Evolutionary conservation across 2,888 invertebrate species (phyloP).

Genomic region (Melanchra persicariae): DNA sequence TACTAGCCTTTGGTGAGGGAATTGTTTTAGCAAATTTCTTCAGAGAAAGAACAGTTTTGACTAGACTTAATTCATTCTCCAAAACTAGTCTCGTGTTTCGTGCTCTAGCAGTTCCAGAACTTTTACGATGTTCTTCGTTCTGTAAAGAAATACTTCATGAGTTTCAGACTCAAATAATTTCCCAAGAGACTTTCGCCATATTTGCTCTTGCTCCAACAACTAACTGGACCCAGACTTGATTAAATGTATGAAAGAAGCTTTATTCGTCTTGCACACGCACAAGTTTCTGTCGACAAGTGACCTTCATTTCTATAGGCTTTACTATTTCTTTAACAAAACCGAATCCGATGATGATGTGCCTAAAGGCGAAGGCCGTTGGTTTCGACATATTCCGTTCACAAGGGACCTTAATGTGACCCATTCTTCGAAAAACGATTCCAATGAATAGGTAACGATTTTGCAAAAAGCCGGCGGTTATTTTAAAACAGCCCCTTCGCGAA

Average conservation of each 20-base stretch:
- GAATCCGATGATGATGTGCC: slow-evolving; percentile 5
- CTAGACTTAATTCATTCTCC: not conserved
- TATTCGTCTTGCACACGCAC: slow-evolving; percentile 41
- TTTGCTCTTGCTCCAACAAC: slow-evolving; percentile 40
- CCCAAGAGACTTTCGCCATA: slow-evolving; percentile 39
- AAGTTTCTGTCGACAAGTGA: slow-evolving; percentile 16
- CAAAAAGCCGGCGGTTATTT: slow-evolving; percentile 35
- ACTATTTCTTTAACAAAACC: slow-evolving; percentile 24
- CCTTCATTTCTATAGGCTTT: slow-evolving; percentile 43
- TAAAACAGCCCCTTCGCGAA: slow-evolving; percentile 66
- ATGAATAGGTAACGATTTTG: slow-evolving; percentile 28
- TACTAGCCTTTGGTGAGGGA: not conserved
- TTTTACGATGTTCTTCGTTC: slow-evolving; percentile 17
- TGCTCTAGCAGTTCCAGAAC: not conserved
- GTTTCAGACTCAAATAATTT: slow-evolving; percentile 43
- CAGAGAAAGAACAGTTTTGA: not conserved
- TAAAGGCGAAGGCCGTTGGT: slow-evolving; percentile 21
- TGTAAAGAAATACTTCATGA: slow-evolving; percentile 28
- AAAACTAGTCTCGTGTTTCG: not conserved
- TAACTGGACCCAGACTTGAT: slow-evolving; percentile 32
- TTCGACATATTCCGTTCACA: slow-evolving; percentile 10
- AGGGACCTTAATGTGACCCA: slow-evolving; percentile 1
- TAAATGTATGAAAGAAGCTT: slow-evolving; percentile 29
- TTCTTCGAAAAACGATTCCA: slow-evolving; percentile 27
- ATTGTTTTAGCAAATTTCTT: not conserved